A percentile compares a stretch with the other conserved stretches of the same genome.
phyloP scores from a whole-genome alignment of 2,888 invertebrate species.

The Eudiplozoon nipponicum region DNA sequence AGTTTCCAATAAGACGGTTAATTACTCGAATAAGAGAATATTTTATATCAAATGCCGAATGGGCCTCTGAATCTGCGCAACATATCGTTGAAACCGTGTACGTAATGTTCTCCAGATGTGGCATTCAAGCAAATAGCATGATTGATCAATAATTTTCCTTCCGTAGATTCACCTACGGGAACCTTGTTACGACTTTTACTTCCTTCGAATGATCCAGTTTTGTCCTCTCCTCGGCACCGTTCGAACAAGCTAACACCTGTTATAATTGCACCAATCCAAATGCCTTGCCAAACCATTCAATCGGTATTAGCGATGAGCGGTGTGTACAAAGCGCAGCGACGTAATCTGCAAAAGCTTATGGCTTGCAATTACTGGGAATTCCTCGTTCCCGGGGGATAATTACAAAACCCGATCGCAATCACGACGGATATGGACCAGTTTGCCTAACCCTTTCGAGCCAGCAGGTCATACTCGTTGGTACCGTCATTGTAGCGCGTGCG shows the following conservation, averaged over 20 bases:
- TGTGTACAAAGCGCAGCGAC: conserved; percentile 41
- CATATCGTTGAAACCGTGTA: no score
- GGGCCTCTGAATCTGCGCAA: no score
- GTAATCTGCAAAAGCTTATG: conserved; percentile 38
- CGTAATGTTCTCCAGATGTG: no score
- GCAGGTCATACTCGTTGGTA: conserved; percentile 28
- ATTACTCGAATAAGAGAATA: no score
- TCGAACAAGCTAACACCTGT: conserved; percentile 15
- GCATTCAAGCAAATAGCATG: not conserved
- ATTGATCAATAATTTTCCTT: conserved; percentile 25
- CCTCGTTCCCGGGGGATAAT: conserved; percentile 35
- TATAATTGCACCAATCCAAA: conserved; percentile 22
- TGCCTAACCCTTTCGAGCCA: conserved; percentile 34
- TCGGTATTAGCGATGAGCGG: conserved; percentile 41
- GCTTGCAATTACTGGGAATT: conserved; percentile 40
- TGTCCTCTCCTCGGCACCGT: conserved; percentile 32
- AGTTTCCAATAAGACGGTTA: no score
- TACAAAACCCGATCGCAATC: conserved; percentile 37
- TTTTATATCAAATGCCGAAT: no score
- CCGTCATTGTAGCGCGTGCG: conserved; percentile 37
- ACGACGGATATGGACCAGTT: conserved; percentile 39
- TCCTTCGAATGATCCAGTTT: conserved; percentile 35
- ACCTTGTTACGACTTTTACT: conserved; percentile 38
- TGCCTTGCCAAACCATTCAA: conserved; percentile 37
- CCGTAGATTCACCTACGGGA: conserved; percentile 36